Evolutionary conservation across 2,797 vertebrate species (phyloP).

Genomic region (Manis javanica): DNA sequence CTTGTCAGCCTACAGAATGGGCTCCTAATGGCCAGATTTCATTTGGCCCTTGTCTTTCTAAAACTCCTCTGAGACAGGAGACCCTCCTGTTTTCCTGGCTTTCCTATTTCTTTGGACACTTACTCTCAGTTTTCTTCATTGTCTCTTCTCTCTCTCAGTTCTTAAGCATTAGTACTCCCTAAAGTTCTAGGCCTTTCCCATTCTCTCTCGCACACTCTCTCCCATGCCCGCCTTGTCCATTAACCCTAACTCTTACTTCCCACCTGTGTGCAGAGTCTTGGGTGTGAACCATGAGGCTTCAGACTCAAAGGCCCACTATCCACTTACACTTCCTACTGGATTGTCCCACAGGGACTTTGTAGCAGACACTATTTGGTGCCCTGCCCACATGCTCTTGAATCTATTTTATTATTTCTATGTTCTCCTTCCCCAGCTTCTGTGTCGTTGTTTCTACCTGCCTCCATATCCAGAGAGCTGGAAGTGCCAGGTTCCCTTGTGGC

Average conservation of each 20-base stretch:
- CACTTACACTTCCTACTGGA: background rate
- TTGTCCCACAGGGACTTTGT: background rate
- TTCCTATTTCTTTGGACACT: background rate
- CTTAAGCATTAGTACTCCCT: rapidly evolving
- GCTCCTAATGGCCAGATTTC: background rate
- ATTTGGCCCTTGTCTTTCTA: background rate
- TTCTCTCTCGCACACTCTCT: background rate
- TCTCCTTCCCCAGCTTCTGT: background rate
- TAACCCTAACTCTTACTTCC: too few relatives aligned
- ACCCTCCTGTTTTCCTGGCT: background rate
- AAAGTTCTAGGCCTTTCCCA: background rate
- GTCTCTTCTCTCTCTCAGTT: background rate
- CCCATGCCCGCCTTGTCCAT: background rate
- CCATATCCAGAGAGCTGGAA: background rate
- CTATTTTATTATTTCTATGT: background rate
- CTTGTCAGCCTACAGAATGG: background rate
- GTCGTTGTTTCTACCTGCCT: background rate
- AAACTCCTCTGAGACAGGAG: background rate
- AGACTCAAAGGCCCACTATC: background rate
- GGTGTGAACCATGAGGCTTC: background rate
- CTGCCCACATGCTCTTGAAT: background rate
- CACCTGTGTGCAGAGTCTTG: too few relatives aligned
- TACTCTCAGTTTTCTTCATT: background rate
- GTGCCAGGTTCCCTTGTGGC: background rate
- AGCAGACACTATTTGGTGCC: background rate